Percentiles rank a stretch among this genome's conserved stretches.
These are phyloP conservation scores for Hippocampus abdominalis DNA, from an alignment of 2,113 vertebrate species.

Conservation along the genomic window DNA sequence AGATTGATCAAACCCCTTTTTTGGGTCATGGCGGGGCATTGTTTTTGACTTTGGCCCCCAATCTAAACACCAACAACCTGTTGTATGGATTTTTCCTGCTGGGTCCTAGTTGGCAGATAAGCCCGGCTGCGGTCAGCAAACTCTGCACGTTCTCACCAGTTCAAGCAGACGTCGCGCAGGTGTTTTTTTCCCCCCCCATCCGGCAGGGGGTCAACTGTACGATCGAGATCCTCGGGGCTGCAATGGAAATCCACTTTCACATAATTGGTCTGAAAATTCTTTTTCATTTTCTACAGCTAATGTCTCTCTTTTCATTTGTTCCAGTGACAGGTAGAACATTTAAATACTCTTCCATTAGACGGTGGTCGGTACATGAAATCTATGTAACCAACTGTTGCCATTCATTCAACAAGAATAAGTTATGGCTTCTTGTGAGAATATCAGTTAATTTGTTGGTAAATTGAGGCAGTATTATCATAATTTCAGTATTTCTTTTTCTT, in stretches of 20 bases:
- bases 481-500: too few relatives aligned
- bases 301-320: too few relatives aligned
- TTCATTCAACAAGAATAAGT: neutral
- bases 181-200: too few relatives aligned
- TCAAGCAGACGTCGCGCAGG: neutral
- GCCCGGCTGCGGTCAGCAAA: neutral
- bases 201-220: neutral
- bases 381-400: neutral
- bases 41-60: neutral
- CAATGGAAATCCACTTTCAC: neutral
- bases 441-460: neutral
- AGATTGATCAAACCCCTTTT: neutral
- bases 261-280: neutral
- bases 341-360: neutral
- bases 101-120: constrained; percentile 1
- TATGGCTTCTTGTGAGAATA: neutral
- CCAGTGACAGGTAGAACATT: neutral
- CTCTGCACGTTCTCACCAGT: neutral
- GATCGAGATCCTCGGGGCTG: too few relatives aligned
- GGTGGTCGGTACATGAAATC: too few relatives aligned
- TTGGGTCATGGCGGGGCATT: neutral
- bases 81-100: constrained; percentile 1
- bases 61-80: neutral
- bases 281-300: too few relatives aligned
- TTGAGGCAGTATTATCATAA: too few relatives aligned